A percentile compares a stretch with the other conserved stretches of the same genome.
Evolutionary conservation across 2,113 vertebrate species (phyloP).

Genomic region (Sminthopsis crassicaudata): DNA sequence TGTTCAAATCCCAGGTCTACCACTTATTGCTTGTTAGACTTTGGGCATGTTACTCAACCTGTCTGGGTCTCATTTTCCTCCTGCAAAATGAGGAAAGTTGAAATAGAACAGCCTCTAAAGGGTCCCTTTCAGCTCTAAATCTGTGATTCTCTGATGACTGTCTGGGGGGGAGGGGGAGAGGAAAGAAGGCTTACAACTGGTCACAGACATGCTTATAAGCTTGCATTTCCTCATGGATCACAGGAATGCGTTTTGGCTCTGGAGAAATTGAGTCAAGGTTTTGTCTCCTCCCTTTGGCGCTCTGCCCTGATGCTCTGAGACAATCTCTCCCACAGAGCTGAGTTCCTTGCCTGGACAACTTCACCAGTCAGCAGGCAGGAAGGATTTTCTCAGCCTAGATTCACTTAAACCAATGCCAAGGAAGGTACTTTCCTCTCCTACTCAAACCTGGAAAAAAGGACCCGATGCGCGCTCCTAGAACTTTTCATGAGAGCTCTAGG

Average conservation of each 20-base stretch:
- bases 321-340: not conserved
- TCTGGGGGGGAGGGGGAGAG: not conserved
- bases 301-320: not conserved
- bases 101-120: not conserved
- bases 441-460: not conserved
- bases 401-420: not conserved
- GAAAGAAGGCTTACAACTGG: not conserved
- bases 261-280: not conserved
- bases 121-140: not conserved
- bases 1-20: not conserved
- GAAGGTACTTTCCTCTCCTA: constrained; percentile 1
- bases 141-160: not conserved
- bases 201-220: not conserved
- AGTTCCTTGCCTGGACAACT: constrained; percentile 3
- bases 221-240: not conserved
- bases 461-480: not conserved
- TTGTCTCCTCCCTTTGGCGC: not conserved
- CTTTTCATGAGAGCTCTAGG: not conserved
- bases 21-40: not conserved
- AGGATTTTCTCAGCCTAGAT: not conserved
- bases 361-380: not conserved
- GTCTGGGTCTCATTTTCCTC: not conserved
- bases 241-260: not conserved
- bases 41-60: not conserved
- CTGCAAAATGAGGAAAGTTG: not conserved